Evolutionary conservation across 2,888 invertebrate species (phyloP), one percentile per base, ranked within the genome.

Genomic region (Synanthedon andrenaeformis): DNA sequence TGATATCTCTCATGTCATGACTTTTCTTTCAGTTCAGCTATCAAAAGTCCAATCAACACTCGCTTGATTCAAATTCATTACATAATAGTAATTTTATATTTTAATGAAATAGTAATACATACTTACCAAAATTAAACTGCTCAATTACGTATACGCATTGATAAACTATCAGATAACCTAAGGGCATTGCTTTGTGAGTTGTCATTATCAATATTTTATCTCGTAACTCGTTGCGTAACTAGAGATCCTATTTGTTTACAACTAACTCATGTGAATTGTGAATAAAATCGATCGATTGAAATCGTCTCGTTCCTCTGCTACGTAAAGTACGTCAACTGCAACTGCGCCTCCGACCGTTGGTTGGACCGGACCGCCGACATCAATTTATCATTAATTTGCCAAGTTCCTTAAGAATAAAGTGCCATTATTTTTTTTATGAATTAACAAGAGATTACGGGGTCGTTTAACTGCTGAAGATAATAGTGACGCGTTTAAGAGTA

Each of bases 401-500:
- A 45, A 13, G 35, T 45, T n/a, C 45, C 12, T 45, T 4, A 45
- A 14, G 3, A 45, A 45, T 11, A 51, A 53, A 49, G 51, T 55
- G 8, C 19, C 13, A 51, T 52, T 13, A 4, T 51, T 12, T 49
- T 51, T 51, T 55, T 53, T 51, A 4, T 51, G 41, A 11, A 28
- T 41, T 11, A 49, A 42, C 14, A 52, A 10, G 35, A 41, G 41
- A 19, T 49, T 49, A 10, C 6, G 49, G 4, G 1, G 12, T 12
- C 6, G 13, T 12, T 17, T 23, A 17, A 19, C 12, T 11, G 49
- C 1, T 49, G 12, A 3, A 4, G 19, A 17, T 52, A 54, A 14
- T 12, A 58, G 61, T 62, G 64, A 64, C 62, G 63, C 62, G 55
- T 58, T 58, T 53, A 13, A 51, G 94, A 79, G 78, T 74, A 68